Conservation (phyloP, 2,888 invertebrate genomes). For the Tiliacea aurago region DNA sequence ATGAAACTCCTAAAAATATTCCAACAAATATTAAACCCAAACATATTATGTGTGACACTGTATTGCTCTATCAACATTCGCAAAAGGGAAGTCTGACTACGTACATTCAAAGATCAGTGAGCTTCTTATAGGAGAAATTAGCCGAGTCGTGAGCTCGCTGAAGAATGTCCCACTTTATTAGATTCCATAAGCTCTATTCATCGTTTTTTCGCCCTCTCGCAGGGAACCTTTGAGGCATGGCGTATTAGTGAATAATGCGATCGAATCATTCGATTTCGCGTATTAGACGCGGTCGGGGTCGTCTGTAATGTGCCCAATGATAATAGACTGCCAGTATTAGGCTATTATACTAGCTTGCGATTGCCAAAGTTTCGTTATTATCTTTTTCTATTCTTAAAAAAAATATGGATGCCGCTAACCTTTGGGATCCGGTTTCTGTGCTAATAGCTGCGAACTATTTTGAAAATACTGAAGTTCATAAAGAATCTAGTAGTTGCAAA, state of each 20-base stretch:
- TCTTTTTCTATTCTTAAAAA: not conserved
- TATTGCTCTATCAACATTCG: constrained; percentile 36
- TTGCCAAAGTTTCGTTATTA: constrained; percentile 73
- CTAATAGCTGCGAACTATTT: constrained; percentile 4
- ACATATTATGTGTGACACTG: not conserved
- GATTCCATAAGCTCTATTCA: constrained; percentile 89
- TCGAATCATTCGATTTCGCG: constrained; percentile 86
- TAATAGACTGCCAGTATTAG: constrained; percentile 85
- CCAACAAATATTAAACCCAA: not conserved
- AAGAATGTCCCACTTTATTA: constrained; percentile 89
- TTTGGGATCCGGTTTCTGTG: not conserved
- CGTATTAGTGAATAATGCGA: constrained; percentile 89
- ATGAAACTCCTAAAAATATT: not conserved
- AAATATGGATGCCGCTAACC: not conserved
- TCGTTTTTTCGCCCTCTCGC: constrained; percentile 84
- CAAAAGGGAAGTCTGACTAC: constrained; percentile 22
- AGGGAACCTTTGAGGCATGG: constrained; percentile 83
- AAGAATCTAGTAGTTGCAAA: not conserved
- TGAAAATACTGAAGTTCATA: not conserved
- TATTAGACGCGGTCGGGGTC: constrained; percentile 80
- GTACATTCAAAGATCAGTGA: constrained; percentile 51
- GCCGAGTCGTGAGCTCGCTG: constrained; percentile 74
- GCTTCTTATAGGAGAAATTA: constrained; percentile 77
- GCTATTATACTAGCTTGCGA: constrained; percentile 76
- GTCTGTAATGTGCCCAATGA: constrained; percentile 83